phyloP scores from a whole-genome alignment of 2,113 vertebrate species.

The Percopsis transmontana region DNA sequence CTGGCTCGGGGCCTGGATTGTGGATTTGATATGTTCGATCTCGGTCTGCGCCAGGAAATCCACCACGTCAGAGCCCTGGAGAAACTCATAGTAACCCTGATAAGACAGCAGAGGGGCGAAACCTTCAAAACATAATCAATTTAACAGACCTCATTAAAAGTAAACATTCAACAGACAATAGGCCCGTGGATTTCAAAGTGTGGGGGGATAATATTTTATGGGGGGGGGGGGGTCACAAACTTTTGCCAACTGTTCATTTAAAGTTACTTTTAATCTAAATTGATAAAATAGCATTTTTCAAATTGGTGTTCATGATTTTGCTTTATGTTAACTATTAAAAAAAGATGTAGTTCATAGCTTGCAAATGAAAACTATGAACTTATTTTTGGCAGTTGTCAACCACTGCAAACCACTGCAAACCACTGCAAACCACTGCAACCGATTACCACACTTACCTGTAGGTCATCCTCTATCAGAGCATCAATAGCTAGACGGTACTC shows the following conservation, averaged over 20 bases:
- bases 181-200: no score
- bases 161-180: no score
- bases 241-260: no score
- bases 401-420: no score
- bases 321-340: no score
- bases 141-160: background rate
- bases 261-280: background rate
- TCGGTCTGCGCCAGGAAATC: conserved; percentile 87
- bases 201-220: no score
- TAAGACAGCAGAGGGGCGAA: conserved; percentile 18
- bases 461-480: conserved; percentile 86
- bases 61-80: conserved; percentile 79
- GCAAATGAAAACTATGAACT: no score
- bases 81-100: conserved; percentile 87
- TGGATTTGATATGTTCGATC: conserved; percentile 86
- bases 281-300: no score
- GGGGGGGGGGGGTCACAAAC: no score
- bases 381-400: no score
- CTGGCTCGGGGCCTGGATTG: conserved; percentile 81
- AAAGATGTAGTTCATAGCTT: no score
- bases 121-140: conserved; percentile 1
- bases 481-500: conserved; percentile 96
- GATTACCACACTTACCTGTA: conserved; percentile 69
- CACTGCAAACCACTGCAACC: no score
- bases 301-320: background rate